phyloP scores from a whole-genome alignment of 2,888 invertebrate species.

The Drosophila putrida region DNA sequence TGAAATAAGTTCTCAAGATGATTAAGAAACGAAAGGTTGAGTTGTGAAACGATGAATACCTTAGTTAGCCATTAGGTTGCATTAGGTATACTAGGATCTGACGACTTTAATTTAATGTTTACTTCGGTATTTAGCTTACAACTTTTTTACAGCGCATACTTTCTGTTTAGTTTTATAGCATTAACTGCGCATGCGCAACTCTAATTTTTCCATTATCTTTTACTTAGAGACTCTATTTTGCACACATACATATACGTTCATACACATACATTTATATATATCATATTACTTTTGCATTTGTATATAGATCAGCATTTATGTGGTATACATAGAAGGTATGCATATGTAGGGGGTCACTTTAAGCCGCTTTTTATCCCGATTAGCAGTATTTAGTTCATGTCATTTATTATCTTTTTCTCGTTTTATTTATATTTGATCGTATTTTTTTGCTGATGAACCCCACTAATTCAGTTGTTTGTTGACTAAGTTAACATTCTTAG shows the following conservation, averaged over 20 bases:
- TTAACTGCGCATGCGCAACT: slow-evolving; percentile 48
- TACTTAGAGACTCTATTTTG: slow-evolving; percentile 40
- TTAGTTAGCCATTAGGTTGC: slow-evolving; percentile 39
- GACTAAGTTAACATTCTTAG: slow-evolving; percentile 37
- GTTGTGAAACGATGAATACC: slow-evolving; percentile 36
- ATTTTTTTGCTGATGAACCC: slow-evolving; percentile 43
- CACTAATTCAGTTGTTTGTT: slow-evolving; percentile 36
- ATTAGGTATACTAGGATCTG: slow-evolving; percentile 56
- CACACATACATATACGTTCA: slow-evolving; percentile 44
- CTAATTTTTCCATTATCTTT: slow-evolving; percentile 22
- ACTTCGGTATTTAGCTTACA: slow-evolving; percentile 57
- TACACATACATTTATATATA: slow-evolving; percentile 34
- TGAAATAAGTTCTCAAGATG: slow-evolving; percentile 23
- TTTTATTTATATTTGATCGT: background rate
- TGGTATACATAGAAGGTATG: slow-evolving; percentile 26
- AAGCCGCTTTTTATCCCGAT: slow-evolving; percentile 28
- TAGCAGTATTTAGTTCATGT: slow-evolving; percentile 8
- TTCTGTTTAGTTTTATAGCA: slow-evolving; percentile 28
- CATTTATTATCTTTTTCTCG: slow-evolving; percentile 8
- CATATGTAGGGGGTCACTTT: slow-evolving; percentile 38
- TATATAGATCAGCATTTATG: slow-evolving; percentile 54
- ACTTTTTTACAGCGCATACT: slow-evolving; percentile 54
- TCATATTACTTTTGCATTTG: slow-evolving; percentile 21
- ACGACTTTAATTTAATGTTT: slow-evolving; percentile 48
- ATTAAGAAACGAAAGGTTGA: slow-evolving; percentile 29